phyloP scores from a whole-genome alignment of 2,113 vertebrate genomes.

The Cyanistes caeruleus region DNA sequence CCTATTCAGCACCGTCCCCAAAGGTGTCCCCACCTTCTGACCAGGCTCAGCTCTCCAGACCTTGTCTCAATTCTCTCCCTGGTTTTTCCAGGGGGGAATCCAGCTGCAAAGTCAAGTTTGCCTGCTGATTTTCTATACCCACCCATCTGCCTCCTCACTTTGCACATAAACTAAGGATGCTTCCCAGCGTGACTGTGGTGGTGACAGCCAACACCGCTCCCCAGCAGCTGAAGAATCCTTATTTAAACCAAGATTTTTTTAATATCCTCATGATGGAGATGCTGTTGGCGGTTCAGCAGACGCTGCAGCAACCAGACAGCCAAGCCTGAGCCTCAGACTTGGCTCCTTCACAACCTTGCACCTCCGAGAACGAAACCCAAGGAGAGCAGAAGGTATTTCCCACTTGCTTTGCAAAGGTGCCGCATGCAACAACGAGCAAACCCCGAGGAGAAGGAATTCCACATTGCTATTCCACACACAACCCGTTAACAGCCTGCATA shows the following conservation, averaged over 20 bases:
- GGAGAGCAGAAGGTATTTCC: not conserved
- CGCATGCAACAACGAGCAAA: not conserved
- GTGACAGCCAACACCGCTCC: constrained; percentile 1
- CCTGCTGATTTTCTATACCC: not conserved
- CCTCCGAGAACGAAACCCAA: not conserved
- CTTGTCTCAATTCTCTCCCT: not conserved
- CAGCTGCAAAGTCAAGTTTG: constrained; percentile 4
- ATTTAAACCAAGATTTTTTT: not conserved
- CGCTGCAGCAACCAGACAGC: not conserved
- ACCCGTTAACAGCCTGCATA: accelerated
- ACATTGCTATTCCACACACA: not conserved
- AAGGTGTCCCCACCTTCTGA: not conserved
- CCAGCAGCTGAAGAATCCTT: not conserved
- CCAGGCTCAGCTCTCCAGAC: not conserved
- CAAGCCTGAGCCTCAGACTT: not conserved
- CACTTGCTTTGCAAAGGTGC: not conserved
- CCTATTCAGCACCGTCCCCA: not conserved
- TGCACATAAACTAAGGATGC: not conserved
- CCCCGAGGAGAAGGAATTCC: not conserved
- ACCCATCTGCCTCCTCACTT: constrained; percentile 20
- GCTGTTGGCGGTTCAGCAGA: not conserved
- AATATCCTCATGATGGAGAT: not conserved
- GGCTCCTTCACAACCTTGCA: not conserved
- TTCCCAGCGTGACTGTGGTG: not conserved
- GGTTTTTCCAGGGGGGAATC: not conserved